phyloP scores from a whole-genome alignment of 2,888 invertebrate species.

The Leptinotarsa rubiginosa region DNA sequence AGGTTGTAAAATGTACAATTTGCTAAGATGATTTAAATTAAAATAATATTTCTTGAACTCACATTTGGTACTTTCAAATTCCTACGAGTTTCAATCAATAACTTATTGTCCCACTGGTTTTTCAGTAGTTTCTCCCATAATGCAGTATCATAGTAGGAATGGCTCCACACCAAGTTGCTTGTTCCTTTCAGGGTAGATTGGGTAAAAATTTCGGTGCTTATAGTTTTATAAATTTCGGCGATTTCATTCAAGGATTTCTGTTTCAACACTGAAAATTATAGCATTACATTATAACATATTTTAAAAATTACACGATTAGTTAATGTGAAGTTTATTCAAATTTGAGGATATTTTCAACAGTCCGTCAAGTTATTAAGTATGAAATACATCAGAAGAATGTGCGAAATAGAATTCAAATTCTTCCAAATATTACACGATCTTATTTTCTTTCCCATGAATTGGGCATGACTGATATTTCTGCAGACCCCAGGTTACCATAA shows the following conservation, averaged over 20 bases:
- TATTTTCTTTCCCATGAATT: no score
- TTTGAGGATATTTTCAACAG: no score
- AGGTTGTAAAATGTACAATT: background rate
- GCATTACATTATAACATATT: no score
- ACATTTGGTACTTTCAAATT: constrained; percentile 72
- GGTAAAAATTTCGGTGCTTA: constrained; percentile 75
- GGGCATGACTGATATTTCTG: no score
- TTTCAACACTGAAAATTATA: constrained; percentile 66
- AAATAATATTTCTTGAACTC: constrained; percentile 21
- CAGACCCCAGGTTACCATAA: no score
- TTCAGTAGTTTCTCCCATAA: constrained; percentile 84
- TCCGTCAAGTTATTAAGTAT: no score
- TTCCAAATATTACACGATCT: no score
- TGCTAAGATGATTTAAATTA: background rate
- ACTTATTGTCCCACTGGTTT: constrained; percentile 73
- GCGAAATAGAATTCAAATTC: no score
- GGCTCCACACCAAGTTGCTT: constrained; percentile 83
- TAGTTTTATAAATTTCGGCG: constrained; percentile 71
- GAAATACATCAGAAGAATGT: no score
- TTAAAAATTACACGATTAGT: no score
- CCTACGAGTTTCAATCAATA: constrained; percentile 72
- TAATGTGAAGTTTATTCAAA: no score
- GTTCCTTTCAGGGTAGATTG: constrained; percentile 77
- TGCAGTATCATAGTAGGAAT: constrained; percentile 89
- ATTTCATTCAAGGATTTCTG: constrained; percentile 73